Evolutionary conservation across 1,140 invertebrate genomes (phyloP).

Genomic region (Periplaneta americana): DNA sequence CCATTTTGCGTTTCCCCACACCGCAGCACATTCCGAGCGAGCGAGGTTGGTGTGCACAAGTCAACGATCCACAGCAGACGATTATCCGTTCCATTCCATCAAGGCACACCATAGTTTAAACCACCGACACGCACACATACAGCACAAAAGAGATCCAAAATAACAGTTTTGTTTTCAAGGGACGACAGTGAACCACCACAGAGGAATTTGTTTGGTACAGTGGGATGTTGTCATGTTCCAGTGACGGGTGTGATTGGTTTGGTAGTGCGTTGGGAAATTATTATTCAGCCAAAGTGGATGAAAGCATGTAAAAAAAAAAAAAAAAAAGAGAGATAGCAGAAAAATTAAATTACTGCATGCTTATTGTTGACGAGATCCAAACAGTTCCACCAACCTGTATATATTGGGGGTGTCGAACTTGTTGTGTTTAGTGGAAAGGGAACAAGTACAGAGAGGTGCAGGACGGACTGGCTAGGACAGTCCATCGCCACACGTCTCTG

Average conservation of each 20-base stretch:
- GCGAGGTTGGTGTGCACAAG: background rate
- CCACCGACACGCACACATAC: conserved; percentile 17
- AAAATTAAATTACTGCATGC: conserved; percentile 18
- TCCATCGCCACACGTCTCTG: background rate
- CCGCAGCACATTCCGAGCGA: conserved; percentile 14
- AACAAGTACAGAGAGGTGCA: background rate
- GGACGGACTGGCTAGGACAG: background rate
- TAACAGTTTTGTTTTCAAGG: conserved; percentile 10
- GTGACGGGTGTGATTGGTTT: background rate
- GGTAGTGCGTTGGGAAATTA: conserved; percentile 5
- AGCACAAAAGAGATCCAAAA: conserved; percentile 17
- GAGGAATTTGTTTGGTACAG: background rate
- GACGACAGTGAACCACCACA: conserved; percentile 7
- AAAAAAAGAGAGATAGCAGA: conserved; percentile 21
- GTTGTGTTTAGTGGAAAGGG: background rate
- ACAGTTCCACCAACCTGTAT: background rate
- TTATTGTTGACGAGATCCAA: background rate
- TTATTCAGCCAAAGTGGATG: conserved; percentile 16
- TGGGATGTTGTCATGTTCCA: conserved; percentile 2
- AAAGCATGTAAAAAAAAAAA: conserved; percentile 20
- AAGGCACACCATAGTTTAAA: background rate
- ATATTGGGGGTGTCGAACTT: background rate
- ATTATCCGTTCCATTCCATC: conserved; percentile 1
- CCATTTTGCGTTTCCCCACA: conserved; percentile 13
- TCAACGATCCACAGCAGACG: conserved; percentile 3